Base-by-base conservation (phyloP, 2,797 vertebrate species). In the Halcyon chelicuti region DNA sequence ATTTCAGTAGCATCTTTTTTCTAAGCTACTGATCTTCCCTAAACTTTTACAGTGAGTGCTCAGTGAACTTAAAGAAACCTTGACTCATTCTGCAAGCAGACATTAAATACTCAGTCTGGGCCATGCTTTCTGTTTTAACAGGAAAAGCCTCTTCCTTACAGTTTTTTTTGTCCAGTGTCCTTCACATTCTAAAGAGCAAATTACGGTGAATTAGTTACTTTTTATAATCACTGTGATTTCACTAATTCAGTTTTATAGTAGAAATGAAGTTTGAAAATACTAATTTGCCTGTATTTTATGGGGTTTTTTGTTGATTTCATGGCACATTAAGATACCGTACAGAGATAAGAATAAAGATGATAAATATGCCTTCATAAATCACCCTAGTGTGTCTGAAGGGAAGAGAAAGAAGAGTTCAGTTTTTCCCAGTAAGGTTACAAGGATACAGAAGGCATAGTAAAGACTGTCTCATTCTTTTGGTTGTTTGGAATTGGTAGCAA, bases 21-120 rank as follows among this genome's bases (percentile, higher is more conserved):
- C 72, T 62, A 72, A 75, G 51, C 65, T 88, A 52, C 68, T 93
- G 72, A 88, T 94, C 68, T 80, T 91, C 61, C 54, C 68, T 90
- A 89, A 95, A 93, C 78, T 93, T 58, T 95, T 91, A 71, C 61
- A 86, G 49, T 47, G 17, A 90, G 42, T 74, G 35, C 72, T 82
- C 72, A 62, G 29, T 91, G 78, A 95, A 90, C 76, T 88, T 91
- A 73, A 80, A 76, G 49, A 63, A 94, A 25, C 65, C 65, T 90
- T 94, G 83, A 75, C 49, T 89, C 17, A 26, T 84, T 92, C 81
- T 44, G 35, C 51, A 93, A 81, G 67, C 33, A 63, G 67, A 67
- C 17, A 21, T 79, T 82, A 87, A 83, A 93, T 95, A n/a, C 68
- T 76, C 49, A 61, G 52, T 19, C 44, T 91, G 40, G n/a, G 73